These are phyloP conservation scores for Pyralis farinalis DNA, from an alignment of 2,888 invertebrate species.

Conservation along the genomic window DNA sequence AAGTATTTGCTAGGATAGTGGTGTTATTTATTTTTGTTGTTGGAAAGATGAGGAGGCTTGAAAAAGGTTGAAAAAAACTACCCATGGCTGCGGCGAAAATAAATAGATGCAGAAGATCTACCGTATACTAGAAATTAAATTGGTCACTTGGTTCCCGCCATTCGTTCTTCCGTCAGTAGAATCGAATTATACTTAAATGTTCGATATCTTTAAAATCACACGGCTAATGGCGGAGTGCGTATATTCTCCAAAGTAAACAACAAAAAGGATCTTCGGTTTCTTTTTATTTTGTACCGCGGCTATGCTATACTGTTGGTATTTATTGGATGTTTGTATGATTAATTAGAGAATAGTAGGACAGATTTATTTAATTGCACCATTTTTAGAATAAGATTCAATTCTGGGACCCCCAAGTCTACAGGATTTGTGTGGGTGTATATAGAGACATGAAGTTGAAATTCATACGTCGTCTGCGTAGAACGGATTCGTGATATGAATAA, in stretches of 20 bases:
- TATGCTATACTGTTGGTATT: not conserved
- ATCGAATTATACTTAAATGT: too few relatives aligned
- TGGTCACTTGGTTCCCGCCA: too few relatives aligned
- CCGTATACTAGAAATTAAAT: too few relatives aligned
- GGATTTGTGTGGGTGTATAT: slow-evolving; percentile 10
- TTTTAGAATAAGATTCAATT: slow-evolving; percentile 1
- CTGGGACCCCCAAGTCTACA: slow-evolving; percentile 12
- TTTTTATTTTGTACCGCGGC: too few relatives aligned
- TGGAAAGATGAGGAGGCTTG: not conserved
- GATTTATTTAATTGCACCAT: slow-evolving; percentile 7
- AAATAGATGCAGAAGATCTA: too few relatives aligned
- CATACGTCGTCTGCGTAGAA: slow-evolving; percentile 3
- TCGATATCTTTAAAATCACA: too few relatives aligned
- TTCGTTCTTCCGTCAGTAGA: too few relatives aligned
- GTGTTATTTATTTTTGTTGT: not conserved
- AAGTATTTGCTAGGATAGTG: not conserved
- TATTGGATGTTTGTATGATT: not conserved
- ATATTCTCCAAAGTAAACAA: too few relatives aligned
- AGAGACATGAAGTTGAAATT: not conserved
- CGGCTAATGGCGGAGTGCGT: too few relatives aligned
- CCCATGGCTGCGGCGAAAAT: not conserved
- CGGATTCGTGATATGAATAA: slow-evolving; percentile 6
- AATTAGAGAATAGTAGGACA: slow-evolving; percentile 5
- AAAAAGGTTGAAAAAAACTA: slow-evolving; percentile 1
- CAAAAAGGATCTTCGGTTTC: too few relatives aligned